Evolutionary conservation across 2,113 vertebrate genomes (phyloP).

Genomic region (Pseudopodoces humilis): DNA sequence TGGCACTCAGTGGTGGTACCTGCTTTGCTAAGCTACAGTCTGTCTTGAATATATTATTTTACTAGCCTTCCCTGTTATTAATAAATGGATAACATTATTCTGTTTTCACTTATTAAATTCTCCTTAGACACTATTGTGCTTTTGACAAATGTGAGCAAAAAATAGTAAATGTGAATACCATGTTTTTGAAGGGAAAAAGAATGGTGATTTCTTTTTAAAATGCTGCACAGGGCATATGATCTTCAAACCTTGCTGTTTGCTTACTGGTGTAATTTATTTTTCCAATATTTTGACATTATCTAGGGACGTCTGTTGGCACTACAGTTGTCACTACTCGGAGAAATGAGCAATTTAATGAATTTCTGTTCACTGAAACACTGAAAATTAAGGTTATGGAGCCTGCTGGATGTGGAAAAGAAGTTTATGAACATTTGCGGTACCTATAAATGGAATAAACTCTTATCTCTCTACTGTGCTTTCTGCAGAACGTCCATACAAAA

Average conservation of each 20-base stretch:
- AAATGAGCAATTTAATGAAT: constrained; percentile 29
- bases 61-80: background rate
- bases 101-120: background rate
- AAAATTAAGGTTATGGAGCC: constrained; percentile 6
- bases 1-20: constrained; percentile 13
- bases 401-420: background rate
- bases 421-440: background rate
- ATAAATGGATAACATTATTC: background rate
- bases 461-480: background rate
- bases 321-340: background rate
- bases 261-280: constrained; percentile 48
- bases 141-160: background rate
- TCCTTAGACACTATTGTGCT: background rate
- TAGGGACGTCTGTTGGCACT: constrained; percentile 25
- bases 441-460: background rate
- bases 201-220: background rate
- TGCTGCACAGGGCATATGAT: background rate
- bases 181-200: background rate
- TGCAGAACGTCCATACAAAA: background rate
- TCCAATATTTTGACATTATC: constrained; percentile 62
- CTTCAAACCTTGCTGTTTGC: constrained; percentile 15
- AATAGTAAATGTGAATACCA: background rate
- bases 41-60: constrained; percentile 33
- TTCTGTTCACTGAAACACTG: background rate
- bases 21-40: constrained; percentile 1